Evolutionary conservation across 2,888 invertebrate species (phyloP), one percentile per base, ranked within the genome.

Genomic region (Nycteola revayana): DNA sequence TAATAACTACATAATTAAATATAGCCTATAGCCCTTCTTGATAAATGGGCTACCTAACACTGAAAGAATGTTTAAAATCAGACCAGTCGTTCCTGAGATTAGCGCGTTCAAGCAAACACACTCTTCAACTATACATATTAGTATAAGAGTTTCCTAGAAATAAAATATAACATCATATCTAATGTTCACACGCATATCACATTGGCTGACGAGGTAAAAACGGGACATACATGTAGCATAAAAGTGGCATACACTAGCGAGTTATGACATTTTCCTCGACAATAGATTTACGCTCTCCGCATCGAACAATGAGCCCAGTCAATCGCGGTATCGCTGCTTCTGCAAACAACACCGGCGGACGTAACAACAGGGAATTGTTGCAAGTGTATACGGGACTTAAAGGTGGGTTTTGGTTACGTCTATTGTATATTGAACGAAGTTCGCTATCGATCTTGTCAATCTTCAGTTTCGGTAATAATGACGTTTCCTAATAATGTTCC

Each of bases 251-350:
- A 42, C 38, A 38, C 29, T 10, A 25, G 38, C 20, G 28, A 25
- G 43, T 43, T 59, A 59, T 70, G 66, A 71, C 76, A 69, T 71
- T 66, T 62, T 59, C 60, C 38, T 44, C 48, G 47, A 74, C 72
- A 76, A 74, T 75, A 44, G 66, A 61, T 62, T 62, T 59, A 60
- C 62, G 53, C 55, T 46, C 51, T 54, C 50, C 59, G 55, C 64
- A 42, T 60, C 62, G 62, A 62, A 77, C 77, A 76, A 78, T 75
- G 57, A 59, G 58, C 49, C 59, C 66, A 72, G 72, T 72, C 72
- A 73, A 73, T 76, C 72, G 70, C 62, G 65, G 68, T 70, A 76
- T 75, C 74, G 70, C 57, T 60, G 39, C 38, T 54, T 51, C 48
- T 57, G 63, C 66, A 71, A 75, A 75, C 72, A 75, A 59, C 56